phyloP scores from a whole-genome alignment of 2,113 vertebrate species.

The Cygnus atratus region DNA sequence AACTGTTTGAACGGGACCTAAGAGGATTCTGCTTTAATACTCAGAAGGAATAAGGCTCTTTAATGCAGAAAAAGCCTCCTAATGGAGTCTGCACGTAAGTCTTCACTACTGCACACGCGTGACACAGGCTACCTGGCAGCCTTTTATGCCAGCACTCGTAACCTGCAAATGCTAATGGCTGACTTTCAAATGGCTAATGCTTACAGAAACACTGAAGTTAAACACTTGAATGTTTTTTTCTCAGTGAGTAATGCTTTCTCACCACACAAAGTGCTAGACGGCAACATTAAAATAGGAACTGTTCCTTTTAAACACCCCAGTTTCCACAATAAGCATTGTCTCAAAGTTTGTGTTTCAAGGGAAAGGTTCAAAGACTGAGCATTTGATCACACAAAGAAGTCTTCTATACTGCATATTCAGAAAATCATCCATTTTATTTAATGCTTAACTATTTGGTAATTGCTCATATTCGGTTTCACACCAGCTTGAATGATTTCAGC shows the following conservation, averaged over 20 bases:
- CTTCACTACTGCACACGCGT: not conserved
- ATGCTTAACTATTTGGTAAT: constrained; percentile 76
- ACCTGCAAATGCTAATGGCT: not conserved
- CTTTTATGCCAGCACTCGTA: not conserved
- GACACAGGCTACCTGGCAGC: not conserved
- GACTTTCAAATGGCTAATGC: not conserved
- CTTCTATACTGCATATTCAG: constrained; percentile 11
- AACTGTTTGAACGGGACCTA: constrained; percentile 28
- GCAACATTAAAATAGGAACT: constrained; percentile 1
- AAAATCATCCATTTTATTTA: constrained; percentile 69
- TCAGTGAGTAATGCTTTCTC: constrained; percentile 25
- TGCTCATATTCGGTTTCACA: constrained; percentile 71
- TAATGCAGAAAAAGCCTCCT: constrained; percentile 26
- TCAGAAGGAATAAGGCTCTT: constrained; percentile 40
- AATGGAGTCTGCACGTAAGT: not conserved
- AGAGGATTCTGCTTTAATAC: constrained; percentile 66
- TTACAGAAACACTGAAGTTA: not conserved
- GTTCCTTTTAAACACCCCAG: constrained; percentile 29
- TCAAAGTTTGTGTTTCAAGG: constrained; percentile 44
- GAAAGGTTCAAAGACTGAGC: not conserved
- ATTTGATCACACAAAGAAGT: constrained; percentile 45
- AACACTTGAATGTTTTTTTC: not conserved
- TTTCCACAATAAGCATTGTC: not conserved
- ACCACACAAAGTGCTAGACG: not conserved
- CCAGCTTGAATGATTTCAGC: constrained; percentile 72